Percentiles rank a stretch among this genome's conserved stretches.
Conservation (phyloP, 2,888 invertebrate genomes). For the Tenodera sinensis region DNA sequence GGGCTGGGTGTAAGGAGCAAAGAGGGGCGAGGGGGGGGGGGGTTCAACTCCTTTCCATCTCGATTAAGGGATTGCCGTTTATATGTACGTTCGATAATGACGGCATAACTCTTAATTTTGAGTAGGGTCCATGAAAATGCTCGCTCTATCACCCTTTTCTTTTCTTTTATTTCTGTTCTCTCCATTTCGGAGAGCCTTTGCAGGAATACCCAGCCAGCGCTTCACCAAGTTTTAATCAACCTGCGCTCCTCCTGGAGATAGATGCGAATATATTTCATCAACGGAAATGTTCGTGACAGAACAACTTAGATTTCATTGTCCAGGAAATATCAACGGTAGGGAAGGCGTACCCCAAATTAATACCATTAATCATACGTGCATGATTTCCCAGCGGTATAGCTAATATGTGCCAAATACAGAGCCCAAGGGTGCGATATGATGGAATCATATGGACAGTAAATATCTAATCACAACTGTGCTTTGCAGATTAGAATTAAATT, state of each 20-base stretch:
- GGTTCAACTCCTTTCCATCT: too few relatives aligned
- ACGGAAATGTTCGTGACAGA: not conserved
- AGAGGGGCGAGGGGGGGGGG: too few relatives aligned
- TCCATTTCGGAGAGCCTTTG: not conserved
- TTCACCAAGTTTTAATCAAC: not conserved
- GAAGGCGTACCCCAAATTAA: not conserved
- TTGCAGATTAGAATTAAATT: not conserved
- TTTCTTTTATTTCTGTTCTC: not conserved
- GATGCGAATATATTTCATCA: not conserved
- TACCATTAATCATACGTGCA: not conserved
- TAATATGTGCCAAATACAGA: not conserved
- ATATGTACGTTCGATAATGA: too few relatives aligned
- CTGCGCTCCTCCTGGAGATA: not conserved
- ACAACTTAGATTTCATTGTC: not conserved
- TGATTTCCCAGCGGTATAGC: not conserved
- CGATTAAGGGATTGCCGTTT: too few relatives aligned
- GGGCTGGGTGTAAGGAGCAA: too few relatives aligned
- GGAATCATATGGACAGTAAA: not conserved
- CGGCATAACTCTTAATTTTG: too few relatives aligned
- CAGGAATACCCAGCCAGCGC: not conserved
- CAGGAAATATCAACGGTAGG: not conserved
- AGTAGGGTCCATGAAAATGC: too few relatives aligned
- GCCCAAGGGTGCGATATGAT: not conserved
- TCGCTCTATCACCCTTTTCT: too few relatives aligned
- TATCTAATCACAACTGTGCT: not conserved